Evolutionary conservation across 2,797 vertebrate genomes (phyloP).

Genomic region (Miichthys miiuy): DNA sequence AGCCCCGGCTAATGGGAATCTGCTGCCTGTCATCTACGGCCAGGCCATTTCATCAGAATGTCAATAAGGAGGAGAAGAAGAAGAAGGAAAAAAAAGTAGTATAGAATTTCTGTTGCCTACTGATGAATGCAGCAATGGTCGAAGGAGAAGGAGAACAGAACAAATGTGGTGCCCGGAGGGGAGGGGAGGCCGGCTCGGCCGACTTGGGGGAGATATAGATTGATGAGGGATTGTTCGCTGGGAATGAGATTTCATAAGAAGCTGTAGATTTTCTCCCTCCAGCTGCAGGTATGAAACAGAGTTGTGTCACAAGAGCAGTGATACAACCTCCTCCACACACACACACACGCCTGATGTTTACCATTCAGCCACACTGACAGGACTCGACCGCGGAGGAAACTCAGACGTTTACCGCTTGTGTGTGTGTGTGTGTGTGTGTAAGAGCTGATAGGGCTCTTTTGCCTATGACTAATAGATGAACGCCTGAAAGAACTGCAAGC

Average conservation of each 20-base stretch:
- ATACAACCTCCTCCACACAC: slow-evolving; percentile 26
- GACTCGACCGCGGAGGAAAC: slow-evolving; percentile 22
- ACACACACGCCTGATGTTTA: slow-evolving; percentile 40
- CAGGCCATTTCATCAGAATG: slow-evolving; percentile 74
- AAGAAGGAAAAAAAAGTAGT: slow-evolving; percentile 29
- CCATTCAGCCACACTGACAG: slow-evolving; percentile 18
- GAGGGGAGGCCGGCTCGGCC: slow-evolving; percentile 15
- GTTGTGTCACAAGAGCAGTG: slow-evolving; percentile 57
- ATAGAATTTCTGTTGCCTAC: slow-evolving; percentile 70
- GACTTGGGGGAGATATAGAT: slow-evolving; percentile 67
- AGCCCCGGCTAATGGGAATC: slow-evolving; percentile 73
- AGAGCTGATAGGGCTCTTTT: slow-evolving; percentile 45
- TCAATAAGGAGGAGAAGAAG: slow-evolving; percentile 55
- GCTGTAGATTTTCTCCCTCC: slow-evolving; percentile 69
- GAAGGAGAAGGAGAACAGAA: slow-evolving; percentile 58
- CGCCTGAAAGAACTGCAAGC: slow-evolving; percentile 58
- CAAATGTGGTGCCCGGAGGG: slow-evolving; percentile 52
- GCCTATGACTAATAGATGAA: slow-evolving; percentile 69
- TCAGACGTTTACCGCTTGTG: slow-evolving; percentile 20
- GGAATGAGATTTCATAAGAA: slow-evolving; percentile 74
- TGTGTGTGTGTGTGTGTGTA: slow-evolving; percentile 28
- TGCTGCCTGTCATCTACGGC: slow-evolving; percentile 74
- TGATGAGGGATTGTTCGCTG: slow-evolving; percentile 72
- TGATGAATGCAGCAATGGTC: slow-evolving; percentile 67
- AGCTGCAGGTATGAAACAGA: slow-evolving; percentile 71